phyloP scores from a whole-genome alignment of 35 echinoderm and acorn worm genomes.

The Lytechinus variegatus region DNA sequence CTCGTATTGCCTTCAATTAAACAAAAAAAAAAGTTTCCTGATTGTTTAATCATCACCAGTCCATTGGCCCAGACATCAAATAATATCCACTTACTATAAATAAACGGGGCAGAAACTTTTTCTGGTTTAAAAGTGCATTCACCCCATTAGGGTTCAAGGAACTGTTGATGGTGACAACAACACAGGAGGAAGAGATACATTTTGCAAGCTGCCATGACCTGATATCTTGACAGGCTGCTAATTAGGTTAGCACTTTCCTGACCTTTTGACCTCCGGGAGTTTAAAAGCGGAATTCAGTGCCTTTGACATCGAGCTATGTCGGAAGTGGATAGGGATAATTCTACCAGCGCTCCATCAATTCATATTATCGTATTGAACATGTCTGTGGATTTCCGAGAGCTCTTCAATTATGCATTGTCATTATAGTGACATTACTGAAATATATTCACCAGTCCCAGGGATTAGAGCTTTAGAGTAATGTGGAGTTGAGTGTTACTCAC shows the following conservation, averaged over 20 bases:
- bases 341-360: background rate
- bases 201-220: background rate
- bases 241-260: conserved; percentile 2
- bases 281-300: background rate
- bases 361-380: background rate
- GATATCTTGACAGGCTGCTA: background rate
- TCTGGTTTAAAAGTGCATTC: background rate
- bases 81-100: background rate
- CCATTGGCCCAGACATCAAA: background rate
- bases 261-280: background rate
- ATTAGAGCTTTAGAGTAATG: no score
- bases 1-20: background rate
- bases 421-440: background rate
- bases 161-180: background rate
- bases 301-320: background rate
- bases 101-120: background rate
- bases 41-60: background rate
- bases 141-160: background rate
- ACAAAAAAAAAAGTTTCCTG: background rate
- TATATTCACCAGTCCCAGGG: background rate
- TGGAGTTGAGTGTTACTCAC: no score
- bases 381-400: background rate
- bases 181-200: background rate
- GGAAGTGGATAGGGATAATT: conserved; percentile 11
- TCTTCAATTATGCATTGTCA: conserved; percentile 18